Evolutionary conservation across 64 coral and sea anemone species (phyloP), one percentile per base, ranked within the genome.

Genomic region (Dendrophyllia cribrosa): DNA sequence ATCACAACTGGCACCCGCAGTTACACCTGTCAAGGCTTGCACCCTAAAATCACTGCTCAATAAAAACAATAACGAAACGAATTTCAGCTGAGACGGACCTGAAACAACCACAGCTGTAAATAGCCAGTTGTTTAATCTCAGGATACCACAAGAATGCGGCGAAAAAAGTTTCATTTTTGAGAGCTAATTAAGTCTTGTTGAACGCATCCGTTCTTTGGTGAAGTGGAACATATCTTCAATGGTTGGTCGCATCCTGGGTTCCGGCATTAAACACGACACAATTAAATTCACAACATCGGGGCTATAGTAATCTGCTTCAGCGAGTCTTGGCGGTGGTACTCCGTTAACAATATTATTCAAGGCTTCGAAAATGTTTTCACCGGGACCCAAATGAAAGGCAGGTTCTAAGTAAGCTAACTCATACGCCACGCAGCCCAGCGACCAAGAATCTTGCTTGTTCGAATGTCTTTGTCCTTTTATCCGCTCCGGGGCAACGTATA

Each of bases 401-500:
- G 95, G 90, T 62, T 93, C 90, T 50, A 82, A 59, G 49, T 90
- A 58, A 6, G 70, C 66, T 91, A 96, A 73, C 23, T 96, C 95
- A 48, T 90, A 96, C 0, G 83, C 72, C 70, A 96, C 92, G 26
- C 95, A 96, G 7, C 95, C 95, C 21, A 96, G 59, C 43, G 86
- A 66, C 95, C 95, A 96, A 3, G 88, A 69, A 7, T 51, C 72
- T 77, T 96, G 90, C n/a, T 86, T 89, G 21, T 85, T 72, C 3
- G 90, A 87, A 90, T 88, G 74, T 6, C 85, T 59, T 26, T 85
- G 72, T 15, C 95, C 95, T 21, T 76, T 86, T 45, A 96, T 96
- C 21, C 86, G 89, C 65, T 96, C 95, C 16, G 95, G 95, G 11
- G 95, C 90, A 60, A 93, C 90, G 53, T 93, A 96, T 15, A 96